A percentile compares a stretch with the other conserved stretches of the same genome.
These are phyloP conservation scores for Dendronephthya gigantea DNA, from an alignment of 64 coral and sea anemone genomes.

Conservation along the genomic window DNA sequence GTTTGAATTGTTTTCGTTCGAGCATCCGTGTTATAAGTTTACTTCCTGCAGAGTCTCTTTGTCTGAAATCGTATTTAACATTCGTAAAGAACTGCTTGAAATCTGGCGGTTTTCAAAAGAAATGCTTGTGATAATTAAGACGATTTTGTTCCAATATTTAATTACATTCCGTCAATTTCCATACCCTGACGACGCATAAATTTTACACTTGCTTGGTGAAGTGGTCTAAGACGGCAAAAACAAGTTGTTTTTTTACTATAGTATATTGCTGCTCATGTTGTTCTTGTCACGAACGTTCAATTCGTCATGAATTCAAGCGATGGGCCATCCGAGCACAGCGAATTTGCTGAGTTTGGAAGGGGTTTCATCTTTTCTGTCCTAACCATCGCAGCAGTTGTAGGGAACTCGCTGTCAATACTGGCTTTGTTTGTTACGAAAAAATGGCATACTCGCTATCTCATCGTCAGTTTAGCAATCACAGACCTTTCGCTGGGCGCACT, in stretches of 20 bases:
- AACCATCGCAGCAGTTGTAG: not conserved
- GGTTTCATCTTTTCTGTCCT: not conserved
- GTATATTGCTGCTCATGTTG: not conserved
- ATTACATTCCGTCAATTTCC: not conserved
- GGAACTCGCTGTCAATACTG: not conserved
- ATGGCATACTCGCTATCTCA: not conserved
- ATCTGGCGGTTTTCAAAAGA: not conserved
- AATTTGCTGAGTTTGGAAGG: not conserved
- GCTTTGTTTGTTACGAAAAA: not conserved
- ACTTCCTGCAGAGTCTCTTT: too few relatives aligned
- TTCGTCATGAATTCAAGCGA: not conserved
- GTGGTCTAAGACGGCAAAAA: not conserved
- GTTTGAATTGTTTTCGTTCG: too few relatives aligned
- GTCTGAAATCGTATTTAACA: too few relatives aligned
- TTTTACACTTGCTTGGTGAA: not conserved
- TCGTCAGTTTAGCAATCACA: not conserved
- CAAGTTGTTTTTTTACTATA: not conserved
- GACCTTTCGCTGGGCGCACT: not conserved
- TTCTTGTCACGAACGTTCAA: not conserved
- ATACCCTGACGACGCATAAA: not conserved
- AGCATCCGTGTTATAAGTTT: too few relatives aligned
- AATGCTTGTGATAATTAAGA: not conserved
- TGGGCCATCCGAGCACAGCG: not conserved
- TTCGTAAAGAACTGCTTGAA: too few relatives aligned
- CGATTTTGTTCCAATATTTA: not conserved